These are phyloP conservation scores for Camponotus fellah DNA, from an alignment of 2,888 invertebrate species.

Conservation along the genomic window DNA sequence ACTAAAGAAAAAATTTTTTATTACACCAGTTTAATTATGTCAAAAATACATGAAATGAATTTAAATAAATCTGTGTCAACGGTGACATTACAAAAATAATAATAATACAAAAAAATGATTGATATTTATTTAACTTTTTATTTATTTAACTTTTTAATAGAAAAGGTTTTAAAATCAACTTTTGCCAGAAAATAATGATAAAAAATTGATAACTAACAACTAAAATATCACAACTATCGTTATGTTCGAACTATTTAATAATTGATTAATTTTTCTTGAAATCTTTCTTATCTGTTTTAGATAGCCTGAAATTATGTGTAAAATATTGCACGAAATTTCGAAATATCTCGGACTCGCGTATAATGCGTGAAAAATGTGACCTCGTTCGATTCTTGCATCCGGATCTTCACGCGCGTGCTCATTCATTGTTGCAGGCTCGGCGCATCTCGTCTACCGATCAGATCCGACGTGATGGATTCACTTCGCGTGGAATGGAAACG, in stretches of 20 bases:
- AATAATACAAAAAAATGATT: too few relatives aligned
- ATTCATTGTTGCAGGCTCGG: constrained; percentile 21
- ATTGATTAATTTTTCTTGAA: background rate
- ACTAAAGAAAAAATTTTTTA: too few relatives aligned
- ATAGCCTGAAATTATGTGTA: background rate
- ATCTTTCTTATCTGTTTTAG: background rate
- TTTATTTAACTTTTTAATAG: background rate
- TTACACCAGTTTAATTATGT: too few relatives aligned
- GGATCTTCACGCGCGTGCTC: constrained; percentile 14
- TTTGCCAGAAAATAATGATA: background rate
- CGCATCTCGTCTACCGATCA: constrained; percentile 43
- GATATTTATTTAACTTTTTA: too few relatives aligned
- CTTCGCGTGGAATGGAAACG: constrained; percentile 73
- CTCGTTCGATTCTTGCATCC: constrained; percentile 13
- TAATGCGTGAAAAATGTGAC: background rate
- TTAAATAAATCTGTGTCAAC: too few relatives aligned
- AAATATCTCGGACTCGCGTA: background rate
- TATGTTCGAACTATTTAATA: background rate
- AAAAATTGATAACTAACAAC: background rate
- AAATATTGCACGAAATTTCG: background rate
- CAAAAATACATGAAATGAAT: too few relatives aligned
- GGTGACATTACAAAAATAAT: too few relatives aligned
- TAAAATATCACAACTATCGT: background rate
- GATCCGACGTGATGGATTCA: constrained; percentile 72
- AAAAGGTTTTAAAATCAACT: background rate